phyloP scores from a whole-genome alignment of 2,113 vertebrate species.

The Macaca mulatta region DNA sequence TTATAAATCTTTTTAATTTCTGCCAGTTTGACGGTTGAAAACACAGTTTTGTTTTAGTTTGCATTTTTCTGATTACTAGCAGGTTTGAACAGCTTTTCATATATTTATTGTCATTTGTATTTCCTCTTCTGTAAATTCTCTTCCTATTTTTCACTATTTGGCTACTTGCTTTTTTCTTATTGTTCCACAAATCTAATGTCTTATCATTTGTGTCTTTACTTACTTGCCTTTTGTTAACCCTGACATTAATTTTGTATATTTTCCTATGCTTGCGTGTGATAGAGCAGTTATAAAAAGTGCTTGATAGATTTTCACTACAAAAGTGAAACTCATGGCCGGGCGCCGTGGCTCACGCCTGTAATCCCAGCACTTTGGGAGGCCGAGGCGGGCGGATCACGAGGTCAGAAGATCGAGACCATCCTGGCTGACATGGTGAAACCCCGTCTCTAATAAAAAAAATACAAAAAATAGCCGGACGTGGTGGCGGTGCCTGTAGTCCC shows the following conservation, averaged over 20 bases:
- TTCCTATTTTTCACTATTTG: neutral
- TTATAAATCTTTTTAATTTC: conserved; percentile 45
- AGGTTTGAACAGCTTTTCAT: neutral
- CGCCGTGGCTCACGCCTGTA: accelerated
- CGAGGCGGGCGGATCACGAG: too few relatives aligned
- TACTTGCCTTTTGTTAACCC: neutral
- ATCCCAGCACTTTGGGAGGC: too few relatives aligned
- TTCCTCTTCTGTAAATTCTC: neutral
- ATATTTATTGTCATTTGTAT: neutral
- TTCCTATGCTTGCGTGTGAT: neutral
- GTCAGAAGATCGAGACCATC: too few relatives aligned
- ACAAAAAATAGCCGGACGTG: too few relatives aligned
- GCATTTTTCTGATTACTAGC: conserved; percentile 32
- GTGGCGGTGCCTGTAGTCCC: too few relatives aligned
- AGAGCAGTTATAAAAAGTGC: neutral
- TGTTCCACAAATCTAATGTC: neutral
- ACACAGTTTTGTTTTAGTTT: conserved; percentile 32
- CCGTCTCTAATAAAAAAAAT: too few relatives aligned
- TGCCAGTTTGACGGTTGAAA: neutral
- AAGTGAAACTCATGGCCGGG: neutral
- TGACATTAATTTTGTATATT: neutral
- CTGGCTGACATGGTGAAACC: too few relatives aligned
- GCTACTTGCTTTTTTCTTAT: neutral
- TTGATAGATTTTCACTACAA: neutral
- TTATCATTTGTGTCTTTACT: neutral